Evolutionary conservation across 2,888 invertebrate genomes (phyloP).

Genomic region (Subacronicta megacephala): DNA sequence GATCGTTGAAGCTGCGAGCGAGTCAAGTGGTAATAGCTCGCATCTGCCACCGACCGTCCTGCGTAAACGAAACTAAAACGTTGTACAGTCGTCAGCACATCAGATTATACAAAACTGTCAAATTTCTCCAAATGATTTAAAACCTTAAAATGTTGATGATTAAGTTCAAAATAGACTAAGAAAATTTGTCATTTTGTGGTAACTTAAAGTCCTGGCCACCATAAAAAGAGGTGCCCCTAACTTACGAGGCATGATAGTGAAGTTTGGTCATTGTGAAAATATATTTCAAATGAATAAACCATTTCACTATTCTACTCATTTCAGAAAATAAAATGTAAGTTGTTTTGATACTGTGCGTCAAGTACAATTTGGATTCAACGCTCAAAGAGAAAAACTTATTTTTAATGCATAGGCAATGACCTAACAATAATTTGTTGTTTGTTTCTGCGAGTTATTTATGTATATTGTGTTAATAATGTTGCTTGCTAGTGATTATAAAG

Average conservation of each 20-base stretch:
- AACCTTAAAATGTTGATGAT: too few species aligned
- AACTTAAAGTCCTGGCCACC: too few species aligned
- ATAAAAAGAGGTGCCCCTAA: constrained; percentile 12
- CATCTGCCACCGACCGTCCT: constrained; percentile 32
- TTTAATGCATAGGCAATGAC: constrained; percentile 24
- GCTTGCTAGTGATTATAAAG: not conserved
- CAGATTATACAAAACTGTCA: too few species aligned
- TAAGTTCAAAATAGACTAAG: too few species aligned
- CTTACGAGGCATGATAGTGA: constrained; percentile 17
- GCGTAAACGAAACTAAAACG: constrained; percentile 7
- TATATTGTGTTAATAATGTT: not conserved
- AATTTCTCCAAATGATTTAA: too few species aligned
- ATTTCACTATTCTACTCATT: constrained; percentile 1
- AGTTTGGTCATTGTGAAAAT: constrained; percentile 6
- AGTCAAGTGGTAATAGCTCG: constrained; percentile 35
- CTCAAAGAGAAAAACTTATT: constrained; percentile 2
- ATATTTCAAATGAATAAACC: constrained; percentile 9
- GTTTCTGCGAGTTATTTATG: not conserved
- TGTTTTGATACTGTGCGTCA: not conserved
- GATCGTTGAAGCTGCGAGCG: constrained; percentile 29
- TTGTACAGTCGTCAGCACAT: too few species aligned
- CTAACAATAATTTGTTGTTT: constrained; percentile 9
- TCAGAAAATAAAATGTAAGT: constrained; percentile 1
- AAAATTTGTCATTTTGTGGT: too few species aligned
- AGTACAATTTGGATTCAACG: constrained; percentile 6